These are phyloP conservation scores for Torymus auratus DNA, from an alignment of 2,888 invertebrate species.

Conservation along the genomic window DNA sequence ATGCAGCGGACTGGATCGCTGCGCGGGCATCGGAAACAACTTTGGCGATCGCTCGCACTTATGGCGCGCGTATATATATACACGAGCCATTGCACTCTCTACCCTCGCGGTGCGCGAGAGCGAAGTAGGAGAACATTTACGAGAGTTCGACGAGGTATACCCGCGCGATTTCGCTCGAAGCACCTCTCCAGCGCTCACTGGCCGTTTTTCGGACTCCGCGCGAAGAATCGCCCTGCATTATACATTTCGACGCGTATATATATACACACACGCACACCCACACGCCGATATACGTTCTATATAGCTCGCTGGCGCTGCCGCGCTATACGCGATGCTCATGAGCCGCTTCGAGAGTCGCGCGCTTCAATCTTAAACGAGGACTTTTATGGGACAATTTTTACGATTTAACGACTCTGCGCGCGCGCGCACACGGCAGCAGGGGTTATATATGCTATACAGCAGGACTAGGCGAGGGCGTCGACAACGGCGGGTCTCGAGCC, in stretches of 20 bases:
- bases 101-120: no score
- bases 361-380: constrained; percentile 32
- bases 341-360: background rate
- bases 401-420: constrained; percentile 41
- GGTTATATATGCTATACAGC: no score
- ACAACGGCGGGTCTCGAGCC: background rate
- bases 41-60: no score
- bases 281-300: background rate
- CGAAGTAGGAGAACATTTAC: background rate
- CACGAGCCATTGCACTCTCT: no score
- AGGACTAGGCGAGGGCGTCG: background rate
- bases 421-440: background rate
- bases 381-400: constrained; percentile 48
- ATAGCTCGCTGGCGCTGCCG: no score
- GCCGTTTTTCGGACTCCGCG: background rate
- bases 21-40: no score
- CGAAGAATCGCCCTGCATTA: constrained; percentile 38
- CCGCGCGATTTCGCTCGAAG: no score
- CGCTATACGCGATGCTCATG: constrained; percentile 26
- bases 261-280: background rate
- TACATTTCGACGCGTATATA: constrained; percentile 12
- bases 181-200: background rate
- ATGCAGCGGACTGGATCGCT: no score
- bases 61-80: no score
- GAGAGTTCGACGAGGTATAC: background rate